Evolutionary conservation across 2,888 invertebrate genomes (phyloP).

Genomic region (Rhingia rostrata): DNA sequence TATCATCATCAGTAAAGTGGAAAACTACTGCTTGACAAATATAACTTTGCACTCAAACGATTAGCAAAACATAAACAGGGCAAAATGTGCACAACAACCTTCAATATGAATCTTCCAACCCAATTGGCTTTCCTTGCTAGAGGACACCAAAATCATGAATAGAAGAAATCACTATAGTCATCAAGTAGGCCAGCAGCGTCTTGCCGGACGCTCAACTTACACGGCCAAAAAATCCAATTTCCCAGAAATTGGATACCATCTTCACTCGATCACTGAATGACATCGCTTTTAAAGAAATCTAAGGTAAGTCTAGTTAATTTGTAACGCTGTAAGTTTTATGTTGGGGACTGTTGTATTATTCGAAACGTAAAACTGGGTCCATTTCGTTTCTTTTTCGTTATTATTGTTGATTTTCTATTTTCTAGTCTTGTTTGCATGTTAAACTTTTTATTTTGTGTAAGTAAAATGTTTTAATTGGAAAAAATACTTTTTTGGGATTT

Average conservation of each 20-base stretch:
- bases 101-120: constrained; percentile 56
- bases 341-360: constrained; percentile 48
- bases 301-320: constrained; percentile 51
- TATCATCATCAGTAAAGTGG: background rate
- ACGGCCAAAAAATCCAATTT: constrained; percentile 73
- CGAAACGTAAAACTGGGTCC: constrained; percentile 54
- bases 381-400: constrained; percentile 58
- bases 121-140: constrained; percentile 66
- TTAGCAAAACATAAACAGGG: background rate
- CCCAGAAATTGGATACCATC: constrained; percentile 67
- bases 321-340: constrained; percentile 36
- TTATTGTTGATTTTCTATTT: constrained; percentile 7
- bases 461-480: too few species aligned
- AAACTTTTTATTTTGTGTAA: background rate
- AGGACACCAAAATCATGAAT: constrained; percentile 71
- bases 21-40: constrained; percentile 13
- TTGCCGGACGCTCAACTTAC: constrained; percentile 59
- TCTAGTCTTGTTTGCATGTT: constrained; percentile 28
- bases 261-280: constrained; percentile 67
- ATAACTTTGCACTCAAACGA: constrained; percentile 29
- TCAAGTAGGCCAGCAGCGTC: constrained; percentile 72
- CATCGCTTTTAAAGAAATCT: constrained; percentile 70
- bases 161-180: constrained; percentile 48
- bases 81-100: constrained; percentile 50
- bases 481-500: too few species aligned